These are phyloP conservation scores for Neostethus bicornis DNA, from an alignment of 2,797 vertebrate genomes.

Conservation along the genomic window DNA sequence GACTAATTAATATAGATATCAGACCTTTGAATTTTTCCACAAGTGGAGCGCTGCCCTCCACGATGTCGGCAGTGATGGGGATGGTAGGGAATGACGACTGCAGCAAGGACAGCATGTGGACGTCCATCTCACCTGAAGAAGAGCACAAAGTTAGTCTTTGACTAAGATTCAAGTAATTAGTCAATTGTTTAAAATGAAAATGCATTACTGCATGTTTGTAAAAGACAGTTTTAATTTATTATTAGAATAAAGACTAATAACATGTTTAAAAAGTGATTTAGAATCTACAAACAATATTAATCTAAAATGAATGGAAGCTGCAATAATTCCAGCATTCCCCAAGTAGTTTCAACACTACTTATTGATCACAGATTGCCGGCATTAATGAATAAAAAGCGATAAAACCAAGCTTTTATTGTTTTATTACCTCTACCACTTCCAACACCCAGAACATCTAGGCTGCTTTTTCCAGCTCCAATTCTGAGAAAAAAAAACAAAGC, in stretches of 20 bases:
- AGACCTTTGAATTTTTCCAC: conserved; percentile 67
- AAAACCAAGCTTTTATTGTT: too few relatives aligned
- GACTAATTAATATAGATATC: too few relatives aligned
- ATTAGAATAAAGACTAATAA: neutral
- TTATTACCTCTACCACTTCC: conserved; percentile 90
- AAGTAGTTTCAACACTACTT: neutral
- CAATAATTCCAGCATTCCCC: neutral
- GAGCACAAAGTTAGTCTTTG: neutral
- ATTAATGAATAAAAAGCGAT: too few relatives aligned
- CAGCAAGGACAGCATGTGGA: conserved; percentile 62
- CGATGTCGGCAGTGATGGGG: conserved; percentile 58
- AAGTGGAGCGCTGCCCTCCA: conserved; percentile 69
- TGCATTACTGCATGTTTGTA: too few relatives aligned
- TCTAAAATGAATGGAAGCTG: neutral
- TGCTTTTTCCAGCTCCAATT: conserved; percentile 77
- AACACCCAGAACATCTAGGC: conserved; percentile 85
- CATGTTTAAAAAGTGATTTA: neutral
- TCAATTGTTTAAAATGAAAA: too few relatives aligned
- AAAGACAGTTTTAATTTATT: neutral
- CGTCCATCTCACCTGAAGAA: conserved; percentile 67
- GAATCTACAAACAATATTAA: neutral
- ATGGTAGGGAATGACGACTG: conserved; percentile 53
- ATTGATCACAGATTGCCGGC: too few relatives aligned
- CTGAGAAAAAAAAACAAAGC: conserved; percentile 59
- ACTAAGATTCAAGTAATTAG: too few relatives aligned